phyloP scores from a whole-genome alignment of 2,797 vertebrate species.

The Orestias chungarensis region DNA sequence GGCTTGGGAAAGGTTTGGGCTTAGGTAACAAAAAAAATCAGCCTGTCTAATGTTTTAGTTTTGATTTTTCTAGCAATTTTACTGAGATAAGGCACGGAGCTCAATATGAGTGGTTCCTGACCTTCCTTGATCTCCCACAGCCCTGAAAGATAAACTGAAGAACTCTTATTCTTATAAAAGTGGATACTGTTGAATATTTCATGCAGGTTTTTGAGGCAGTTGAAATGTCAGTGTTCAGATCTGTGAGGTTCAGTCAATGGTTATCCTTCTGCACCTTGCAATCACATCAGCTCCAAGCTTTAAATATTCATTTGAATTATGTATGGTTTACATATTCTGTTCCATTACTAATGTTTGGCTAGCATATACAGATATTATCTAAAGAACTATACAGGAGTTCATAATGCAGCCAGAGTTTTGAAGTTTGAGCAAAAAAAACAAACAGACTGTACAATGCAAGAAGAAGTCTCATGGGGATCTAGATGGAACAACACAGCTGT shows the following conservation, averaged over 20 bases:
- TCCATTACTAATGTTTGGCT: not conserved
- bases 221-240: constrained; percentile 14
- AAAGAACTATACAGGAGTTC: not conserved
- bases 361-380: not conserved
- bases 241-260: not conserved
- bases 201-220: not conserved
- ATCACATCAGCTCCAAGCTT: not conserved
- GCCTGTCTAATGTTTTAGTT: not conserved
- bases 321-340: not conserved
- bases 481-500: not conserved
- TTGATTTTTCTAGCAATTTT: not conserved
- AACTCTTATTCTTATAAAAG: not conserved
- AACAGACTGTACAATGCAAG: not conserved
- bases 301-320: not conserved
- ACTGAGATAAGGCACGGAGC: not conserved
- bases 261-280: not conserved
- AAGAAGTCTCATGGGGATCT: not conserved
- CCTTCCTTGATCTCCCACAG: not conserved
- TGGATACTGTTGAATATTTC: not conserved
- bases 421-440: not conserved
- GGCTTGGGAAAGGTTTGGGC: not conserved
- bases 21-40: not conserved
- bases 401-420: not conserved
- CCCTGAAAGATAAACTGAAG: not conserved
- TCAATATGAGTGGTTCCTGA: not conserved